Evolutionary conservation across 2,888 invertebrate species (phyloP), one percentile per base, ranked within the genome.

Genomic region (Cartodere bifasciata): DNA sequence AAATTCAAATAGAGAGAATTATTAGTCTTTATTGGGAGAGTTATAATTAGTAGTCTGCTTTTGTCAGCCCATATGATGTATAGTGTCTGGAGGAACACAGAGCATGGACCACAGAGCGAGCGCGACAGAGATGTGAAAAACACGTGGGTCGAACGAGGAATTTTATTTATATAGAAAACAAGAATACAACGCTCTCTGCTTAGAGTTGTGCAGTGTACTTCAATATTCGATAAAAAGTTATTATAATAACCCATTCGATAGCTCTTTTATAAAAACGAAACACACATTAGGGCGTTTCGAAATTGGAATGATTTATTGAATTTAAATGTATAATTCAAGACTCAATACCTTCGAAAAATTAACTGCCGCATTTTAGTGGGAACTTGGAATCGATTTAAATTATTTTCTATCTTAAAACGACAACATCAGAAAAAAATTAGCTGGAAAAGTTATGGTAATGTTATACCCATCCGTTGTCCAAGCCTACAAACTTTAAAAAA

Each of bases 21-120:
- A 52, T 52, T 52, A 48, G 47, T 45, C 46, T 46, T 49, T 49
- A 48, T 49, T 47, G 47, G 48, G 32, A 48, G 49, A 50, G 49
- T 52, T 52, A 52, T 52, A 52, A 52, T 52, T 52, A 52, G 48
- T 50, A 52, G 51, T 50, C 52, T 47, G 49, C 42, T 52, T 52
- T 50, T 52, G 52, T 52, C 52, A 52, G 52, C 38, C 11, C 16
- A 6, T 46, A 49, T 51, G 52, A 52, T 50, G 46, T 50, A 52
- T 49, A 43, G 40, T 23, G 28, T 37, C 40, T 43, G 44, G 22
- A n/a, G n/a, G n/a, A 20, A 33, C 32, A 38, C 41, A 46, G 32
- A 35, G 39, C 43, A 42, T 46, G 32, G 26, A 35, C 29, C 17
- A 34, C 13, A 9, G 22, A 17, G 10, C 11, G 6, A 10, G 33